These are phyloP conservation scores for Nothobranchius kuhntae DNA, from an alignment of 2,113 vertebrate genomes.

Conservation along the genomic window DNA sequence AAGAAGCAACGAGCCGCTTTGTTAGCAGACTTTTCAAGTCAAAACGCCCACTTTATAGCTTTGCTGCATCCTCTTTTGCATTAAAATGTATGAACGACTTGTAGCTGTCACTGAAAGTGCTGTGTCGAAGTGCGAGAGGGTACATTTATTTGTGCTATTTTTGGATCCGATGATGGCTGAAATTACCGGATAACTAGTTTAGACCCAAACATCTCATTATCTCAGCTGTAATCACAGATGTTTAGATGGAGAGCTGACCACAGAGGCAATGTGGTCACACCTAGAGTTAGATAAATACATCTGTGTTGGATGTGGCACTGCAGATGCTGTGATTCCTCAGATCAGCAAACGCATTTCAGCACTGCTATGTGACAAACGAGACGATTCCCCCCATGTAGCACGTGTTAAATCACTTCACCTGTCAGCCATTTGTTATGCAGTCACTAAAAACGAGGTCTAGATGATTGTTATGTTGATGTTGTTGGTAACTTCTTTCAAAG, in stretches of 20 bases:
- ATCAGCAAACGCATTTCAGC: neutral
- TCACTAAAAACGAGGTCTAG: neutral
- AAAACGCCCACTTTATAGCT: neutral
- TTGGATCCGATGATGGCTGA: neutral
- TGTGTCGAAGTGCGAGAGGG: neutral
- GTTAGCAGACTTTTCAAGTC: neutral
- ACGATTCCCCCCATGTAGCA: slow-evolving; percentile 5
- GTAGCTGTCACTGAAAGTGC: neutral
- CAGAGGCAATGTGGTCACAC: slow-evolving; percentile 3
- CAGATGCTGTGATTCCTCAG: slow-evolving; percentile 1
- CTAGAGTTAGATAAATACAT: neutral
- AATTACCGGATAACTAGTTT: neutral
- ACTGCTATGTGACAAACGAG: slow-evolving; percentile 2
- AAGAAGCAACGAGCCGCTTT: neutral
- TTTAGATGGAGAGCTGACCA: slow-evolving; percentile 7
- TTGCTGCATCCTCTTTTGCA: neutral
- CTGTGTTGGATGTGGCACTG: neutral
- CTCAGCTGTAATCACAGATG: slow-evolving; percentile 2
- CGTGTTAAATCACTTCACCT: slow-evolving; percentile 8
- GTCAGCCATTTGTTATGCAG: neutral
- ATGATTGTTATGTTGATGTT: neutral
- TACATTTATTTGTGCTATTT: too few relatives aligned
- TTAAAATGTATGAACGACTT: slow-evolving; percentile 8
- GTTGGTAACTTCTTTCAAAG: neutral
- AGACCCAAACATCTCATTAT: neutral